Evolutionary conservation across 1,140 invertebrate genomes (phyloP).

Genomic region (Gryllus bimaculatus): DNA sequence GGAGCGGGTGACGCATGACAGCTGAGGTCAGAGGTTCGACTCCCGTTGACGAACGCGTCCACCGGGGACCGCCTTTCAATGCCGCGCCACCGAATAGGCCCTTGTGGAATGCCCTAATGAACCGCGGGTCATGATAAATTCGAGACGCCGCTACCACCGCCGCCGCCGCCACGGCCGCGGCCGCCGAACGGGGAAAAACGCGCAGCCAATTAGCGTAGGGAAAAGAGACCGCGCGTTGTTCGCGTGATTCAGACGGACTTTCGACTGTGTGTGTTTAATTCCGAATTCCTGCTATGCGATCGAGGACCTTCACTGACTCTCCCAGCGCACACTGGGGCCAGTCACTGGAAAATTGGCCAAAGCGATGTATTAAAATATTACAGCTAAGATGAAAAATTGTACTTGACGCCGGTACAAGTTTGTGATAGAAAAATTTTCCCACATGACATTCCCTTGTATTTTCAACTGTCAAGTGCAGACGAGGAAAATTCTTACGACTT

Average conservation of each 20-base stretch:
- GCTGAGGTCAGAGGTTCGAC: neutral
- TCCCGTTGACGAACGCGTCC: neutral
- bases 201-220: neutral
- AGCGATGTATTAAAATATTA: too few relatives aligned
- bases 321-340: too few relatives aligned
- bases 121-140: constrained; percentile 1
- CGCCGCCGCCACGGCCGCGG: too few relatives aligned
- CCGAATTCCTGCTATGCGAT: neutral
- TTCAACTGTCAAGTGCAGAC: too few relatives aligned
- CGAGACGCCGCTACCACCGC: neutral
- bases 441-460: too few relatives aligned
- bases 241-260: neutral
- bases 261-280: neutral
- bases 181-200: neutral
- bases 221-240: neutral
- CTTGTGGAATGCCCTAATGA: neutral
- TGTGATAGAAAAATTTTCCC: too few relatives aligned
- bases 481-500: too few relatives aligned
- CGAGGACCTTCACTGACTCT: too few relatives aligned
- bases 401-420: too few relatives aligned
- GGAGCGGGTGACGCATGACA: neutral
- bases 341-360: too few relatives aligned
- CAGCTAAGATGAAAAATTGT: too few relatives aligned
- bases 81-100: neutral
- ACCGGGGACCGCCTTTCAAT: neutral